These are phyloP conservation scores for Yponomeuta plumbellus DNA, from an alignment of 2,888 invertebrate genomes.

Conservation along the genomic window DNA sequence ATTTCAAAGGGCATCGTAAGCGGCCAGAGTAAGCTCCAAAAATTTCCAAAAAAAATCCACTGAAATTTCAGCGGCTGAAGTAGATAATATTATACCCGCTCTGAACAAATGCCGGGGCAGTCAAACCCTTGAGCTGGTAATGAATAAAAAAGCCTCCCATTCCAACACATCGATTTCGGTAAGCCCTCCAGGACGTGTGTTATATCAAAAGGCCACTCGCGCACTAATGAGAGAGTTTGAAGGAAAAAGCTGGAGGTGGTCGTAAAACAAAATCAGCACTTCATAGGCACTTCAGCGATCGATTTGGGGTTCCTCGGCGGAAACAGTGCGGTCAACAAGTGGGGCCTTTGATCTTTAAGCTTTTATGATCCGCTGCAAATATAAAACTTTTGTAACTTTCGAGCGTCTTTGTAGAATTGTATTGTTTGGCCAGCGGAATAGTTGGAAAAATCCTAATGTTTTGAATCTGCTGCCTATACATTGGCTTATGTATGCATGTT, in stretches of 20 bases:
- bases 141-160: too few species aligned
- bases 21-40: too few species aligned
- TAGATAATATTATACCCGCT: neutral
- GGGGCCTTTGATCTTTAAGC: neutral
- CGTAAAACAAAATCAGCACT: slow-evolving; percentile 12
- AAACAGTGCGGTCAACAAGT: neutral
- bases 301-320: neutral
- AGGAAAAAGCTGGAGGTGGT: slow-evolving; percentile 8
- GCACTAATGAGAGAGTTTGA: slow-evolving; percentile 6
- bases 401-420: too few species aligned
- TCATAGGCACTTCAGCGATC: slow-evolving; percentile 4
- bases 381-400: too few species aligned
- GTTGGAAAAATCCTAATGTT: too few species aligned
- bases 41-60: neutral
- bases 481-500: too few species aligned
- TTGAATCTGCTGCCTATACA: too few species aligned
- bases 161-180: neutral
- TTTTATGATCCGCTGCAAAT: neutral
- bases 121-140: too few species aligned
- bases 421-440: too few species aligned
- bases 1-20: too few species aligned
- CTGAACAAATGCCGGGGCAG: too few species aligned
- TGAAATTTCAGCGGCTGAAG: neutral
- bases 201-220: neutral
- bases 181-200: neutral